Percentiles rank a stretch among this genome's conserved stretches.
Evolutionary conservation across 2,888 invertebrate genomes (phyloP).

Genomic region (Cetonia aurata): DNA sequence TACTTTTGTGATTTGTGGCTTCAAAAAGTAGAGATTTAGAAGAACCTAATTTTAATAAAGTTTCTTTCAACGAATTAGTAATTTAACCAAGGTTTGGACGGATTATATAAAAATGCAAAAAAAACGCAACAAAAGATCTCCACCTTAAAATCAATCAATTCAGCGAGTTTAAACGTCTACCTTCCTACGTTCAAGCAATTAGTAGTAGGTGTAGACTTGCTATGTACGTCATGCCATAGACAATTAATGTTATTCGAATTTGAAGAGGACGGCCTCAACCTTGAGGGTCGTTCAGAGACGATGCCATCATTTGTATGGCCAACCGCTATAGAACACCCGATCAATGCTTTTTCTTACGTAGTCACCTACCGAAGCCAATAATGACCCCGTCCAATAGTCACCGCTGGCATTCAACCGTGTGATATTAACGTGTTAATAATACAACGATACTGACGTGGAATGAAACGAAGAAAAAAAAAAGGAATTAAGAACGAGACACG

Average conservation of each 20-base stretch:
- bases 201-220: no score
- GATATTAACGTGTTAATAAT: conserved; percentile 15
- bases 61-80: no score
- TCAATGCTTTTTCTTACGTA: conserved; percentile 24
- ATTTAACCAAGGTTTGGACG: no score
- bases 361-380: neutral
- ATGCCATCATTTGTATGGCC: neutral
- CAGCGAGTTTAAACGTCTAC: no score
- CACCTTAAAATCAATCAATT: no score
- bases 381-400: no score
- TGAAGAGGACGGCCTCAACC: conserved; percentile 30
- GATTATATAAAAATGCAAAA: no score
- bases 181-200: no score
- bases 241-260: conserved; percentile 6
- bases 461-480: neutral
- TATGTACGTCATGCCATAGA: conserved; percentile 10
- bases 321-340: neutral
- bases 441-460: neutral
- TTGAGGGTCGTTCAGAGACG: conserved; percentile 20
- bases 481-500: neutral
- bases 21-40: no score
- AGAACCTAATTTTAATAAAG: no score
- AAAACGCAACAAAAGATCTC: no score
- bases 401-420: conserved; percentile 8
- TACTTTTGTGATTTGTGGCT: no score